A percentile compares a stretch with the other conserved stretches of the same genome.
These are phyloP conservation scores for Athripsodes cinereus DNA, from an alignment of 2,888 invertebrate species.

Conservation along the genomic window DNA sequence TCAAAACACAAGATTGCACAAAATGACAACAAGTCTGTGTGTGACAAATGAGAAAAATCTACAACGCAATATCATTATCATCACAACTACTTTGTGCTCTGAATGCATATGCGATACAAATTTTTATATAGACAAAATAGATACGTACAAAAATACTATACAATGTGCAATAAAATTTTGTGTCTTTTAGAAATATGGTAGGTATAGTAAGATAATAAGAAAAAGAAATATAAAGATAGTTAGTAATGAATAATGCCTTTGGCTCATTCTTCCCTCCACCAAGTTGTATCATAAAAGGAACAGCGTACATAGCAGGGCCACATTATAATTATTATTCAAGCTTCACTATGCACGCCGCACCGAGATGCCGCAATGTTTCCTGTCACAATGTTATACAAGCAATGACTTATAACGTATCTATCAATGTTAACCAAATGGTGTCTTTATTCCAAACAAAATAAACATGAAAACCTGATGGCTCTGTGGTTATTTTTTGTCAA, in stretches of 20 bases:
- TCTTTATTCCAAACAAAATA: no score
- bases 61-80: slow-evolving; percentile 3
- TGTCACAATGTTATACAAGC: no score
- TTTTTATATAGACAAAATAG: not conserved
- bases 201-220: slow-evolving; percentile 10
- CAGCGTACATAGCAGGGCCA: not conserved
- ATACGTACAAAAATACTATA: slow-evolving; percentile 1
- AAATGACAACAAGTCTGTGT: slow-evolving; percentile 4
- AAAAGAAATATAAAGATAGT: slow-evolving; percentile 23
- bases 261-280: slow-evolving; percentile 41
- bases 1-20: not conserved
- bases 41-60: not conserved
- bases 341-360: no score
- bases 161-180: not conserved
- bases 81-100: slow-evolving; percentile 3
- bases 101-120: not conserved
- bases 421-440: no score
- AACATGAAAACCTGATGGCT: no score
- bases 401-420: no score
- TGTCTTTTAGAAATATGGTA: not conserved
- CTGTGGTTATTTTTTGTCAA: no score
- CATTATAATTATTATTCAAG: no score
- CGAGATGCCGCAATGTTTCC: no score
- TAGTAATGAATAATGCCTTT: slow-evolving; percentile 43
- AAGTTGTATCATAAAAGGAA: slow-evolving; percentile 1